Conservation (phyloP, 2,113 vertebrate genomes). For the Rostratula benghalensis region DNA sequence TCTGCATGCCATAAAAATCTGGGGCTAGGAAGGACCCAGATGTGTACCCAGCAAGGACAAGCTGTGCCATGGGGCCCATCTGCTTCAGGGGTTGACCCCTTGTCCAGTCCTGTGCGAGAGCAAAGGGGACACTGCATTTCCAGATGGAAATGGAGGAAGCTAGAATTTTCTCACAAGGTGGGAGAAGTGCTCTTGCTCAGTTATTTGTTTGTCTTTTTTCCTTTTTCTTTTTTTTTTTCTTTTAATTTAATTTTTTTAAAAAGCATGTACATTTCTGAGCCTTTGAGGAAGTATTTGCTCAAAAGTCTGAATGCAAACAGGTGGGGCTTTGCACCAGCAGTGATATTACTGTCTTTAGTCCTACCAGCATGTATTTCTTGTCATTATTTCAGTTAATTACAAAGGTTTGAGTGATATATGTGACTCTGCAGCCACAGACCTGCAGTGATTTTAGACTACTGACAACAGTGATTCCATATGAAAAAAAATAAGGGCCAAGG, state of each 20-base stretch:
- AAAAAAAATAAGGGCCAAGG: background rate
- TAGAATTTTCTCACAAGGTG: background rate
- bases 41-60: background rate
- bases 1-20: background rate
- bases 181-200: background rate
- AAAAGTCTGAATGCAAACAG: background rate
- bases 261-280: background rate
- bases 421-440: background rate
- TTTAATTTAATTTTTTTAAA: too few relatives aligned
- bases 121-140: accelerated
- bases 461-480: background rate
- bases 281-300: background rate
- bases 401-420: background rate
- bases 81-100: background rate
- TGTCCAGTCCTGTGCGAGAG: background rate
- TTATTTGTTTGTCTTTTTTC: too few relatives aligned
- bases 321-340: background rate
- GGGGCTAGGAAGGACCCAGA: background rate
- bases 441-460: background rate
- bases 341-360: background rate
- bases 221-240: background rate
- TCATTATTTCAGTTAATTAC: background rate
- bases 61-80: background rate
- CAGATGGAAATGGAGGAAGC: background rate
- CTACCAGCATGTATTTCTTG: background rate